Evolutionary conservation across 2,888 invertebrate species (phyloP).

Genomic region (Drosophila pseudotakahashii): DNA sequence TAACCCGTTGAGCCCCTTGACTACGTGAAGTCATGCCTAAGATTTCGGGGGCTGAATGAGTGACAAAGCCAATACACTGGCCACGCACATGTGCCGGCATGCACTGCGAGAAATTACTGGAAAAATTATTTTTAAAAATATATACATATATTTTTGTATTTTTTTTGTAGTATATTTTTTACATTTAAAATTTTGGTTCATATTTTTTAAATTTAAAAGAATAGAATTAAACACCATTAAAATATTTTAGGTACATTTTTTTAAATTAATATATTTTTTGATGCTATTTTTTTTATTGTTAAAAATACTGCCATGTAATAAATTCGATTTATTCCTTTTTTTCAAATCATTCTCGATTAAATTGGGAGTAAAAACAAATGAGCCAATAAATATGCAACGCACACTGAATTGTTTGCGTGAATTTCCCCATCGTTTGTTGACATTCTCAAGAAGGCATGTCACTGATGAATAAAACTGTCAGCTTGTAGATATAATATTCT

Average conservation of each 20-base stretch:
- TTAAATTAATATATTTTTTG: no score
- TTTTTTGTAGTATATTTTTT: no score
- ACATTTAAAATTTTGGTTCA: not conserved
- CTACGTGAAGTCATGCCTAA: conserved; percentile 71
- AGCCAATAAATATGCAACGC: conserved; percentile 3
- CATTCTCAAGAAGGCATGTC: not conserved
- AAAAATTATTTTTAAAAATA: no score
- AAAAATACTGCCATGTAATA: not conserved
- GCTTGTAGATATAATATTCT: no score
- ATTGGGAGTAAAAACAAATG: not conserved
- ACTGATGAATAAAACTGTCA: not conserved
- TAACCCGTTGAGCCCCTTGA: conserved; percentile 3
- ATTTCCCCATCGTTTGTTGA: conserved; percentile 5
- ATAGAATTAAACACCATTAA: no score
- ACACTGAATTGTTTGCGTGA: not conserved
- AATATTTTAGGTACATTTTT: no score
- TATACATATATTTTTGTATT: no score
- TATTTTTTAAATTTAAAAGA: no score
- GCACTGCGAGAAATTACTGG: conserved; percentile 22
- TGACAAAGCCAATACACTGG: conserved; percentile 44
- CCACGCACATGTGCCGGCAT: conserved; percentile 27
- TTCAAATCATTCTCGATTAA: not conserved
- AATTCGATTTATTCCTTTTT: not conserved
- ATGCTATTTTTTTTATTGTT: no score
- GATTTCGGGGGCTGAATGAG: conserved; percentile 60